A percentile compares a stretch with the other conserved stretches of the same genome.
These are phyloP conservation scores for Perizoma flavofasciatum DNA, from an alignment of 2,888 invertebrate genomes.

Conservation along the genomic window DNA sequence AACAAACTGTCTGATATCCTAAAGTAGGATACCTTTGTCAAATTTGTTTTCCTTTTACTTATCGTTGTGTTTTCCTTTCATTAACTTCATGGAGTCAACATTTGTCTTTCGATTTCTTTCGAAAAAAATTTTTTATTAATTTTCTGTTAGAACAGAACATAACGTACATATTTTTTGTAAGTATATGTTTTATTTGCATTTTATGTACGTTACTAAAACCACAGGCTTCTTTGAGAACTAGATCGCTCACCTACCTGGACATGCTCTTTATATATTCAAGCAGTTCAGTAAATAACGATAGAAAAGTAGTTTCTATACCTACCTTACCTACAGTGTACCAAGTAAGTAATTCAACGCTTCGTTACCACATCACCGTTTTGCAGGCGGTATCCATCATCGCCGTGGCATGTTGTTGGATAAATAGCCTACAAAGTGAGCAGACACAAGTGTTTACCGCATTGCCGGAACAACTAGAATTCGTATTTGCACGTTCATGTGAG, in stretches of 20 bases:
- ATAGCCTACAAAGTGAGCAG: constrained; percentile 24
- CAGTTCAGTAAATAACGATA: constrained; percentile 1
- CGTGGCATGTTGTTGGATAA: constrained; percentile 23
- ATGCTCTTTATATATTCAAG: too few relatives aligned
- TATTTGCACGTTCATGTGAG: constrained; percentile 8
- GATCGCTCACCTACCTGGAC: too few relatives aligned
- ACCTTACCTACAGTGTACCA: neutral
- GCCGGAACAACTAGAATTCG: constrained; percentile 15
- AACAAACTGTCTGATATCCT: constrained; percentile 30
- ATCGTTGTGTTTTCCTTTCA: constrained; percentile 12
- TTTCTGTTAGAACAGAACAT: too few relatives aligned
- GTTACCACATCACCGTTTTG: constrained; percentile 7
- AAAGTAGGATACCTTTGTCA: constrained; percentile 13
- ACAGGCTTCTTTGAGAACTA: too few relatives aligned
- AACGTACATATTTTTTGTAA: too few relatives aligned
- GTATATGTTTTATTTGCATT: too few relatives aligned
- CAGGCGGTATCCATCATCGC: constrained; percentile 22
- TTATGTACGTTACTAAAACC: too few relatives aligned
- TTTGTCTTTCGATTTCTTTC: neutral
- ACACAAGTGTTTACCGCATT: constrained; percentile 22
- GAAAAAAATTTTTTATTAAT: too few relatives aligned
- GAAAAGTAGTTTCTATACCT: neutral
- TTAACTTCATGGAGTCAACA: constrained; percentile 13
- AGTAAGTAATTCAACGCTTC: constrained; percentile 3
- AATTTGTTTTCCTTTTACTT: constrained; percentile 23